Evolutionary conservation across 2,113 vertebrate genomes (phyloP).

Genomic region (Alouatta palliata): DNA sequence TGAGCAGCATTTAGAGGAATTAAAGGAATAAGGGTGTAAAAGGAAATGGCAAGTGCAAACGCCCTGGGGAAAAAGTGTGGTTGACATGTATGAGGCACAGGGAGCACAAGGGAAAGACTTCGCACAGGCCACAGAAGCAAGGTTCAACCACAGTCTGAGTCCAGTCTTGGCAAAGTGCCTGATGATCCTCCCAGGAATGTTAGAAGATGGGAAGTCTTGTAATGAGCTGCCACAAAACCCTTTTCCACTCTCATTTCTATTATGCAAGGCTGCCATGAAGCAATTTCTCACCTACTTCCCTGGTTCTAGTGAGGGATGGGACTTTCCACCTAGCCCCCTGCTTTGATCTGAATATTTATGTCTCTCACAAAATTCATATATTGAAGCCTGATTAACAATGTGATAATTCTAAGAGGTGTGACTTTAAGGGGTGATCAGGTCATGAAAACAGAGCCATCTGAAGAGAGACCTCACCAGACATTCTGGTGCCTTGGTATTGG

Average conservation of each 20-base stretch:
- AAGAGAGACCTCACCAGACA: neutral
- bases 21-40: neutral
- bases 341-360: neutral
- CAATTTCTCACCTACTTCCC: neutral
- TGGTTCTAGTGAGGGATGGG: neutral
- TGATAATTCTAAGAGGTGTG: neutral
- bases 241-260: neutral
- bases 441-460: neutral
- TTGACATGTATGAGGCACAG: neutral
- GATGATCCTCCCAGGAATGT: neutral
- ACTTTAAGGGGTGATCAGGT: neutral
- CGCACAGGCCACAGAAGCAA: neutral
- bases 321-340: neutral
- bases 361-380: neutral
- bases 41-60: neutral
- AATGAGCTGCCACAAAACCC: neutral
- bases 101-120: neutral
- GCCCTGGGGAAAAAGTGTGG: neutral
- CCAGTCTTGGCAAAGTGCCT: neutral
- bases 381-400: neutral
- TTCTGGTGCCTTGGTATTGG: neutral
- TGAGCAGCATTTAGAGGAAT: neutral
- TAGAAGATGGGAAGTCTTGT: neutral
- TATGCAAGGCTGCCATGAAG: neutral
- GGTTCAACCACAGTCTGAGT: neutral